Evolutionary conservation across 2,113 vertebrate species (phyloP).

Genomic region (Mohoua ochrocephala): DNA sequence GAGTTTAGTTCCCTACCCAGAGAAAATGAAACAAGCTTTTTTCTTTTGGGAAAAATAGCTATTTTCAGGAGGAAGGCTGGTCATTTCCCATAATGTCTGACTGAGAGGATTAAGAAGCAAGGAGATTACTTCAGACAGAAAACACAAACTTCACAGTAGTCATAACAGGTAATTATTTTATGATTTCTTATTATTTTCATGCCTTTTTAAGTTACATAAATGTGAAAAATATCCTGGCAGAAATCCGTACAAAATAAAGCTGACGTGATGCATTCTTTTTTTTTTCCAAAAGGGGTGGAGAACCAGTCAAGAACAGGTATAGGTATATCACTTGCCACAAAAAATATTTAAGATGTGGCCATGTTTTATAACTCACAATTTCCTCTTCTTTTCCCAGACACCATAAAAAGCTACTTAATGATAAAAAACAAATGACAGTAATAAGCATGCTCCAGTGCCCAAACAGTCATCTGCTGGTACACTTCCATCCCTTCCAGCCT

Average conservation of each 20-base stretch:
- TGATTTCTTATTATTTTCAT: not conserved
- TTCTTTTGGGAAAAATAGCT: not conserved
- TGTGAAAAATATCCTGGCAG: not conserved
- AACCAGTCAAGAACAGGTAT: not conserved
- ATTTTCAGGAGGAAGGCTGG: not conserved
- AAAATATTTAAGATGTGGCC: not conserved
- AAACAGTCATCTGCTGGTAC: not conserved
- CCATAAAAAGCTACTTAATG: not conserved
- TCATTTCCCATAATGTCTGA: not conserved
- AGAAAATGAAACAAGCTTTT: not conserved
- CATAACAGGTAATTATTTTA: not conserved
- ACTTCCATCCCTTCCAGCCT: not conserved
- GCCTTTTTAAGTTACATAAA: not conserved
- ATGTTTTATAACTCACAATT: not conserved
- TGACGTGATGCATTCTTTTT: not conserved
- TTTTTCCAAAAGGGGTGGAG: not conserved
- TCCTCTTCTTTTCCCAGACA: not conserved
- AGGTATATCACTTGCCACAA: not conserved
- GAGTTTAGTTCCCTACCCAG: not conserved
- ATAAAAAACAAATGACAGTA: not conserved
- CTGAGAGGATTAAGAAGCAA: not conserved
- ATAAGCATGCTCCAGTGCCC: not conserved
- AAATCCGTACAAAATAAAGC: not conserved
- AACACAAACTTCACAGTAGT: not conserved
- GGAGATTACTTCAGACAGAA: not conserved